Evolutionary conservation across 2,113 vertebrate species (phyloP).

Genomic region (Cynoglossus semilaevis): DNA sequence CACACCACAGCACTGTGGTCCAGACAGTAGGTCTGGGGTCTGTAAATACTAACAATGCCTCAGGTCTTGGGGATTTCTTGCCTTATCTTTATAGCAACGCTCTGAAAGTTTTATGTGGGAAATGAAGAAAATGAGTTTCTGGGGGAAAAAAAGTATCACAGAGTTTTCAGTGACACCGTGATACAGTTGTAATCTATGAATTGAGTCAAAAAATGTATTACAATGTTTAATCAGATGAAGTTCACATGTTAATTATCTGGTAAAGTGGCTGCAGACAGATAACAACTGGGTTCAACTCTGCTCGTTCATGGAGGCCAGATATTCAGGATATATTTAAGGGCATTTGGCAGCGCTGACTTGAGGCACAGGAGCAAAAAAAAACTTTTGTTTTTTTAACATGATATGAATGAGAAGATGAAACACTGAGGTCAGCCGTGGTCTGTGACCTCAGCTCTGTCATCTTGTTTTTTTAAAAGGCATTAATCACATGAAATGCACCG

Average conservation of each 20-base stretch:
- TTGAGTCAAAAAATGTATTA: too few relatives aligned
- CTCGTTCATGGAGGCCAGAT: neutral
- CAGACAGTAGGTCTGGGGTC: slow-evolving; percentile 46
- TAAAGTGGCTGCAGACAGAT: too few relatives aligned
- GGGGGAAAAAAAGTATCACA: too few relatives aligned
- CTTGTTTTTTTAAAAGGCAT: slow-evolving; percentile 67
- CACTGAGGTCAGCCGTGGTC: slow-evolving; percentile 65
- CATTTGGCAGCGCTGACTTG: too few relatives aligned
- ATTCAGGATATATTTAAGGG: neutral
- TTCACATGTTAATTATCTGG: too few relatives aligned
- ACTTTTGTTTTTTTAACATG: too few relatives aligned
- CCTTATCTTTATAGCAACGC: slow-evolving; percentile 1
- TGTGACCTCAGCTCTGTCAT: slow-evolving; percentile 55
- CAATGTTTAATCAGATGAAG: too few relatives aligned
- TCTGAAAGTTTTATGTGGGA: neutral
- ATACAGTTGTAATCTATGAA: too few relatives aligned
- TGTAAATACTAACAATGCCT: slow-evolving; percentile 34
- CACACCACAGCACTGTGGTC: slow-evolving; percentile 32
- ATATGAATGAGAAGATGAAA: slow-evolving; percentile 44
- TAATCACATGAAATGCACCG: slow-evolving; percentile 59
- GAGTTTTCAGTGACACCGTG: too few relatives aligned
- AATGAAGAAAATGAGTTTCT: too few relatives aligned
- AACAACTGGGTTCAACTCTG: too few relatives aligned
- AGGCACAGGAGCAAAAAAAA: too few relatives aligned
- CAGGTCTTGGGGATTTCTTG: slow-evolving; percentile 18